Conservation (phyloP, 2,113 vertebrate genomes). For the Pristiophorus japonicus region DNA sequence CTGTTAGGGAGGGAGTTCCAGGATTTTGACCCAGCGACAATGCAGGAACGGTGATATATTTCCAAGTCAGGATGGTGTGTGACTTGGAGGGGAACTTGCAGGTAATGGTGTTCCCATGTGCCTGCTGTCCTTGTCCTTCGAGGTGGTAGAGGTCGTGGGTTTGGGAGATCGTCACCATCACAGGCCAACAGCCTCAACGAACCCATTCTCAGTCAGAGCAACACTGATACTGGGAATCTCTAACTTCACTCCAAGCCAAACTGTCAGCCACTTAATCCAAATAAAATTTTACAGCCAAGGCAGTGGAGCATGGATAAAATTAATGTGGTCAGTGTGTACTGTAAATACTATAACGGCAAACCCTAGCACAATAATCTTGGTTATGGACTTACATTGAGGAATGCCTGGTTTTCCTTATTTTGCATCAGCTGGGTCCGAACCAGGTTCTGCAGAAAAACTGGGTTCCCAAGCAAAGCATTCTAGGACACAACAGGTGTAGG, state of each 20-base stretch:
- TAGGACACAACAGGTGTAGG: slow-evolving; percentile 49
- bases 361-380: not conserved
- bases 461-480: slow-evolving; percentile 65
- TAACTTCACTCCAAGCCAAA: not conserved
- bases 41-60: no score
- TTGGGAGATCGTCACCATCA: no score
- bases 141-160: no score
- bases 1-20: no score
- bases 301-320: not conserved
- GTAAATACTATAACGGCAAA: not conserved
- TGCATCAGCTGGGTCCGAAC: slow-evolving; percentile 66
- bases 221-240: not conserved
- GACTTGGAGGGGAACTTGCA: no score
- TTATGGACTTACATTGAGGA: slow-evolving; percentile 55
- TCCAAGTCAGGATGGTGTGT: no score
- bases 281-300: not conserved
- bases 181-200: not conserved
- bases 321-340: not conserved
- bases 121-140: no score
- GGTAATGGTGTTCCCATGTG: no score
- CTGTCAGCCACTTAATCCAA: not conserved
- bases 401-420: slow-evolving; percentile 57
- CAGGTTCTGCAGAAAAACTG: slow-evolving; percentile 47
- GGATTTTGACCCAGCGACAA: no score
- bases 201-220: not conserved